Conservation (phyloP, 2,797 vertebrate species). For the Pseudochaenichthys georgianus region DNA sequence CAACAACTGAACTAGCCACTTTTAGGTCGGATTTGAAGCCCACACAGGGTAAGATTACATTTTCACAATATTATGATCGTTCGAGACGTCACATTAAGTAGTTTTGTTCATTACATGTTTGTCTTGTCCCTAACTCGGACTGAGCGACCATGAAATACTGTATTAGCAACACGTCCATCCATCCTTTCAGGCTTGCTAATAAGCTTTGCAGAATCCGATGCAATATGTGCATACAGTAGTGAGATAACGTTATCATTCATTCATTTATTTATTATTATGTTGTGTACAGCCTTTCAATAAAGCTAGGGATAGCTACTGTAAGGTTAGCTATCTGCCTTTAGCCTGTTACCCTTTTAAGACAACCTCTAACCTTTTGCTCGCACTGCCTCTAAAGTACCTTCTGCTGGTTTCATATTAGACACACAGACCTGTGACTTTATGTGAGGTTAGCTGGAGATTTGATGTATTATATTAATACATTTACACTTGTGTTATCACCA, state of each 20-base stretch:
- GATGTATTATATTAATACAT: not conserved
- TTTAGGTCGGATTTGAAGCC: slow-evolving; percentile 44
- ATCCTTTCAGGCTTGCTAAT: slow-evolving; percentile 22
- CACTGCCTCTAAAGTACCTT: slow-evolving; percentile 12
- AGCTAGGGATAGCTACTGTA: not conserved
- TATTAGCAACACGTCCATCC: slow-evolving; percentile 15
- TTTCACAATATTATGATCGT: slow-evolving; percentile 7
- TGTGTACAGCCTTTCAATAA: not conserved
- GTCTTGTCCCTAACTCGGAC: not conserved
- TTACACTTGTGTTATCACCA: not conserved
- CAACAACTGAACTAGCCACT: slow-evolving; percentile 36
- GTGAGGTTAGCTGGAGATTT: not conserved
- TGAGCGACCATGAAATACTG: slow-evolving; percentile 5
- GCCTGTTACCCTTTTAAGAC: slow-evolving; percentile 35
- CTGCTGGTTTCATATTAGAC: slow-evolving; percentile 30
- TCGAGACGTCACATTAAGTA: not conserved
- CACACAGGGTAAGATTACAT: slow-evolving; percentile 63
- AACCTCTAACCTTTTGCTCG: slow-evolving; percentile 65
- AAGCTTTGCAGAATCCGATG: not conserved
- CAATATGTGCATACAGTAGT: not conserved
- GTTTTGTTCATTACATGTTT: not conserved
- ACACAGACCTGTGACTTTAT: not conserved
- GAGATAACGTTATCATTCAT: not conserved
- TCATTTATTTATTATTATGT: not conserved
- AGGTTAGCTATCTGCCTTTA: slow-evolving; percentile 1